phyloP scores from a whole-genome alignment of 2,888 invertebrate genomes.

The Cephus pulcher region DNA sequence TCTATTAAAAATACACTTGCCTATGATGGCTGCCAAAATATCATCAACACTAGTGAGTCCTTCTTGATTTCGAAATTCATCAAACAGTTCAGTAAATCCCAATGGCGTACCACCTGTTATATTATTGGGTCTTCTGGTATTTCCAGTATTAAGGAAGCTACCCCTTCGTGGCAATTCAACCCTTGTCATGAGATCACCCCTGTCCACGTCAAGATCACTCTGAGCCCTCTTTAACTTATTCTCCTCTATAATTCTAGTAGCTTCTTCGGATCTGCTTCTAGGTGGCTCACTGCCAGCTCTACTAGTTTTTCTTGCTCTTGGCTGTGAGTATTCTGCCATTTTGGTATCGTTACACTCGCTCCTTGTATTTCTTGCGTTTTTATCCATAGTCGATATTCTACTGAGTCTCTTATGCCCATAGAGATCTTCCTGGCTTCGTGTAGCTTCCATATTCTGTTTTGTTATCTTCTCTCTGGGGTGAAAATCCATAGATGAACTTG shows the following conservation, averaged over 20 bases:
- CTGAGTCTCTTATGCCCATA: slow-evolving; percentile 29
- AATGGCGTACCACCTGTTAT: slow-evolving; percentile 80
- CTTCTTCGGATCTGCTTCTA: slow-evolving; percentile 46
- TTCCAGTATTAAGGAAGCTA: slow-evolving; percentile 86
- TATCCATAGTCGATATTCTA: slow-evolving; percentile 52
- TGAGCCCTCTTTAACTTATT: slow-evolving; percentile 67
- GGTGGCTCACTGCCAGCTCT: slow-evolving; percentile 63
- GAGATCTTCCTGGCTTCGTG: slow-evolving; percentile 26
- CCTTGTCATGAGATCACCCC: slow-evolving; percentile 86
- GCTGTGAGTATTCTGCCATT: slow-evolving; percentile 27
- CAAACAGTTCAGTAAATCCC: slow-evolving; percentile 88
- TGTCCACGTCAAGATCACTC: slow-evolving; percentile 69
- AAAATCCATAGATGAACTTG: neutral
- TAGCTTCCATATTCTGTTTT: neutral
- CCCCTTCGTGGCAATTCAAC: slow-evolving; percentile 88
- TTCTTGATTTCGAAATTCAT: slow-evolving; percentile 88
- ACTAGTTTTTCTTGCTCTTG: slow-evolving; percentile 49
- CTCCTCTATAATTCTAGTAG: slow-evolving; percentile 41
- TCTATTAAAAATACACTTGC: slow-evolving; percentile 21
- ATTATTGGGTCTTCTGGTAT: slow-evolving; percentile 77
- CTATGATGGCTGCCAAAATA: slow-evolving; percentile 86
- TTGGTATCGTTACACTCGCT: slow-evolving; percentile 11
- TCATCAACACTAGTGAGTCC: slow-evolving; percentile 90
- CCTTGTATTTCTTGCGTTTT: slow-evolving; percentile 40
- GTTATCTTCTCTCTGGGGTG: neutral